Evolutionary conservation across 2,113 vertebrate species (phyloP).

Genomic region (Euleptes europaea): DNA sequence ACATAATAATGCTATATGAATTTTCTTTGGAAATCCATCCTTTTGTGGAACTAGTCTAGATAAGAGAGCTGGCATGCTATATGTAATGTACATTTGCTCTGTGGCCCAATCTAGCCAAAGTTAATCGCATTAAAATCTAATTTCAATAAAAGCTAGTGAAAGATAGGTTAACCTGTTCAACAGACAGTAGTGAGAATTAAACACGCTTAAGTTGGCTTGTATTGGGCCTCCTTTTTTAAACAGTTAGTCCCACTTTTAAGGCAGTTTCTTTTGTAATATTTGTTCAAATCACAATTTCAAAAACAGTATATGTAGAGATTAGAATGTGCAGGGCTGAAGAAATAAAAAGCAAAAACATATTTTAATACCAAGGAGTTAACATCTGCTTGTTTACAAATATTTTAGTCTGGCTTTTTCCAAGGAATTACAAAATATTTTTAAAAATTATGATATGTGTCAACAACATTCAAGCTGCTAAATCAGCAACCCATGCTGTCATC

Average conservation of each 20-base stretch:
- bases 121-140: background rate
- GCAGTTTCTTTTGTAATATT: background rate
- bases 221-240: background rate
- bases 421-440: background rate
- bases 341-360: background rate
- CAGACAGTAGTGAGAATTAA: background rate
- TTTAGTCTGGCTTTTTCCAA: background rate
- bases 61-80: too few species aligned
- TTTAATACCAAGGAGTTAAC: constrained; percentile 1
- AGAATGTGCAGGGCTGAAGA: background rate
- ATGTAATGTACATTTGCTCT: too few species aligned
- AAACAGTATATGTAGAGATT: background rate
- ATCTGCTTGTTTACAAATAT: constrained; percentile 1
- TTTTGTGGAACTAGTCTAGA: background rate
- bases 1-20: background rate
- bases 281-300: background rate
- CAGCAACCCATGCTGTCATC: background rate
- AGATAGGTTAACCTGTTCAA: background rate
- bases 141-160: background rate
- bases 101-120: background rate
- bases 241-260: background rate
- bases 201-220: background rate
- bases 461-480: background rate
- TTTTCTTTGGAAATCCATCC: background rate
- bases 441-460: background rate